Percentiles rank a stretch among this genome's conserved stretches.
phyloP scores from a whole-genome alignment of 2,797 vertebrate species.

The Saguinus oedipus region DNA sequence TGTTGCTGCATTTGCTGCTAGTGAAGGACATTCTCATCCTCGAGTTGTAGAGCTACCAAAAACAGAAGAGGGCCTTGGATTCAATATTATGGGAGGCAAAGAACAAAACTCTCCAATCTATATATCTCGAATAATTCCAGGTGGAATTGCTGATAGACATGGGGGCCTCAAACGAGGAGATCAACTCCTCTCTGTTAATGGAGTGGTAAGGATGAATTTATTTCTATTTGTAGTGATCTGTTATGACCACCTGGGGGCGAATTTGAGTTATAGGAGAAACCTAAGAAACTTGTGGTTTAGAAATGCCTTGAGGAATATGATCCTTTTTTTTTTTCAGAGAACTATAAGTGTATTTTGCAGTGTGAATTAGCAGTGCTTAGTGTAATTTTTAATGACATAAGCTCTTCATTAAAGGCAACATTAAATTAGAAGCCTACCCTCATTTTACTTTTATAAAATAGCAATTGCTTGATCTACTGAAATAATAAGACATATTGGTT shows the following conservation, averaged over 20 bases:
- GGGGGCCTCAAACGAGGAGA: conserved; percentile 97
- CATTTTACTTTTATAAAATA: neutral
- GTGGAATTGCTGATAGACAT: conserved; percentile 96
- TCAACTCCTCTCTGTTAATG: conserved; percentile 98
- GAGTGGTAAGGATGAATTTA: conserved; percentile 90
- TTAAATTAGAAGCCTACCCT: neutral
- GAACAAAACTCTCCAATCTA: conserved; percentile 99
- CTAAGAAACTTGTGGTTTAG: neutral
- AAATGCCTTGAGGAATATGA: neutral
- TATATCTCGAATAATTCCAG: conserved; percentile 98
- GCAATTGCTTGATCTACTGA: neutral
- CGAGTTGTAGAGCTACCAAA: conserved; percentile 98
- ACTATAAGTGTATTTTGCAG: neutral
- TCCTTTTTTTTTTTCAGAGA: neutral
- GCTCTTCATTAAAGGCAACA: neutral
- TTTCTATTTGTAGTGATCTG: conserved; percentile 71
- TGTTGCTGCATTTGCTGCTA: conserved; percentile 98
- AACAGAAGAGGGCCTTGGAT: conserved; percentile 98
- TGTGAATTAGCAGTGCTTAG: neutral
- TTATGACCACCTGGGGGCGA: conserved; percentile 79
- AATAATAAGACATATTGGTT: neutral
- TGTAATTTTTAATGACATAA: conserved; percentile 28
- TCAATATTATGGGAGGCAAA: conserved; percentile 99
- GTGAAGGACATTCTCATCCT: conserved; percentile 98
- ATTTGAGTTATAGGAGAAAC: neutral